These are phyloP conservation scores for Chamaea fasciata DNA, from an alignment of 2,113 vertebrate genomes.

Conservation along the genomic window DNA sequence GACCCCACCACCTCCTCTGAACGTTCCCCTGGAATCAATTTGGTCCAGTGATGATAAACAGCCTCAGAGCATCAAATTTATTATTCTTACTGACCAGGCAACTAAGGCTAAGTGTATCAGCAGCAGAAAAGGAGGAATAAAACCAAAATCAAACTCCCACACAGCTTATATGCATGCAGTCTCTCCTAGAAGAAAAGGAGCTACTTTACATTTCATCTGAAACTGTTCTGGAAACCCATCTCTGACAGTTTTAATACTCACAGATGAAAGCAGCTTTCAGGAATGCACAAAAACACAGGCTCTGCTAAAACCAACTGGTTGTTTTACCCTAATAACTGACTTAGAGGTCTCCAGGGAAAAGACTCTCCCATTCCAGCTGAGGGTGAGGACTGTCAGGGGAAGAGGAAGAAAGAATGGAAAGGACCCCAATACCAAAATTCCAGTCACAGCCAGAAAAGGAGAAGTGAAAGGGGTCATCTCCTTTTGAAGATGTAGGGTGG, in stretches of 20 bases:
- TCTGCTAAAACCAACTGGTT: not conserved
- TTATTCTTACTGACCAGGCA: not conserved
- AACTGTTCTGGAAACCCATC: not conserved
- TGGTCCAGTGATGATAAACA: not conserved
- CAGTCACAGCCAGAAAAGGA: not conserved
- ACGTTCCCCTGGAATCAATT: not conserved
- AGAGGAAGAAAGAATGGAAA: not conserved
- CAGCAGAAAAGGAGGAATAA: not conserved
- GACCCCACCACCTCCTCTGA: not conserved
- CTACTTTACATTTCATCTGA: not conserved
- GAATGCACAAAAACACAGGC: not conserved
- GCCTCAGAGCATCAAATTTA: not conserved
- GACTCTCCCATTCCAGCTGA: not conserved
- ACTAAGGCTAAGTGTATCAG: not conserved
- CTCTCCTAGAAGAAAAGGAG: not conserved
- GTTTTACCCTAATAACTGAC: fast-evolving
- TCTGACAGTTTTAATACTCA: not conserved
- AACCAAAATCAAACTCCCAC: not conserved
- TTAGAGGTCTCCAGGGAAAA: not conserved
- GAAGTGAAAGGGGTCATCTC: not conserved
- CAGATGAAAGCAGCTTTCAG: not conserved
- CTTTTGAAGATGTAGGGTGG: not conserved
- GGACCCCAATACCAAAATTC: not conserved
- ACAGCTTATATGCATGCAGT: not conserved
- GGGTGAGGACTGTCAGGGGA: not conserved